These are phyloP conservation scores for Xyliphius kryptos DNA, from an alignment of 2,113 vertebrate genomes.

Conservation along the genomic window DNA sequence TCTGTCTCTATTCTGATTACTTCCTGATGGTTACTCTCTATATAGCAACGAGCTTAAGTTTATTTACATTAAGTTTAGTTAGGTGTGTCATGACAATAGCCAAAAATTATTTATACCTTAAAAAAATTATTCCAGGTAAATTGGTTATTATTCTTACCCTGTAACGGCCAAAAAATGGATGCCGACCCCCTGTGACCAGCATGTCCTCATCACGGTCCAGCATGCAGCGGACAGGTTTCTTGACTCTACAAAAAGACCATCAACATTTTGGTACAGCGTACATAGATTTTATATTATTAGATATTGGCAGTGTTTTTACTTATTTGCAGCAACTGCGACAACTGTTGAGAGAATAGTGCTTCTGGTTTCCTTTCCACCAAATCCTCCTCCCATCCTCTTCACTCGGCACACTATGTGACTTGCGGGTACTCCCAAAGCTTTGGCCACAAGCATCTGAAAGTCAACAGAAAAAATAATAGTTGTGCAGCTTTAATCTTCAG, in stretches of 20 bases:
- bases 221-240: slow-evolving; percentile 83
- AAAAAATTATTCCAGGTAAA: no score
- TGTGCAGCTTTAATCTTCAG: neutral
- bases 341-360: slow-evolving; percentile 71
- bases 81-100: neutral
- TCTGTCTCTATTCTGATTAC: no score
- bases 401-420: slow-evolving; percentile 81
- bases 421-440: slow-evolving; percentile 74
- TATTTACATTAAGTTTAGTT: no score
- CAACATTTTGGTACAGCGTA: neutral
- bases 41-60: no score
- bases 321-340: slow-evolving; percentile 83
- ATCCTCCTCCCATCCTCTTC: slow-evolving; percentile 93
- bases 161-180: slow-evolving; percentile 84
- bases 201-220: slow-evolving; percentile 94
- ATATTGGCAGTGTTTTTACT: slow-evolving; percentile 55
- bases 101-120: no score
- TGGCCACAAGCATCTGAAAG: slow-evolving; percentile 68
- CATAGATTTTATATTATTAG: neutral
- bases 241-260: slow-evolving; percentile 57
- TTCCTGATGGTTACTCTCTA: no score
- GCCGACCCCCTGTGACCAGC: slow-evolving; percentile 85
- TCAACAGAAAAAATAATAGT: neutral
- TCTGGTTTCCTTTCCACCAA: slow-evolving; percentile 91
- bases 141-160: slow-evolving; percentile 66